A percentile compares a stretch with the other conserved stretches of the same genome.
These are phyloP conservation scores for Chionodraco myersi DNA, from an alignment of 2,113 vertebrate species.

Conservation along the genomic window DNA sequence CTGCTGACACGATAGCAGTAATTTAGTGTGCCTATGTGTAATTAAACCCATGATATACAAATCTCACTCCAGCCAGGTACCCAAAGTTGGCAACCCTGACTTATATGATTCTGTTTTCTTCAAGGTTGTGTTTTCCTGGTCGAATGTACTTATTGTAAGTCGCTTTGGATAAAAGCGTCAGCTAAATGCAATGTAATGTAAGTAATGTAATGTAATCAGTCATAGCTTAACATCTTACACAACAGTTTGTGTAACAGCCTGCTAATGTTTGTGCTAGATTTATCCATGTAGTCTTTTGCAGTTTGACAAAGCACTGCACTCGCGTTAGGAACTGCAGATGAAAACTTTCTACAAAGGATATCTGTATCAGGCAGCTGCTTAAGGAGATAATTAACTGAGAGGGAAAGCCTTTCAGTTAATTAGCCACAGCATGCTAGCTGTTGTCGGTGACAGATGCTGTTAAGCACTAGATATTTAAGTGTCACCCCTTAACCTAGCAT, in stretches of 20 bases:
- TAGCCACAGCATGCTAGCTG: slow-evolving; percentile 28
- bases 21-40: too few relatives aligned
- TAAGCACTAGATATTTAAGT: slow-evolving; percentile 16
- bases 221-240: not conserved
- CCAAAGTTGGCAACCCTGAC: too few relatives aligned
- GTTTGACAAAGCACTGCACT: not conserved
- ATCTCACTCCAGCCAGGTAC: too few relatives aligned
- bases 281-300: not conserved
- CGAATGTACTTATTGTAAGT: too few relatives aligned
- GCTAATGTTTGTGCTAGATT: not conserved
- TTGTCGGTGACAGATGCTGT: slow-evolving; percentile 13
- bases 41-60: too few relatives aligned
- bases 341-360: slow-evolving; percentile 13
- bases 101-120: too few relatives aligned
- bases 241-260: not conserved
- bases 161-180: too few relatives aligned
- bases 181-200: too few relatives aligned
- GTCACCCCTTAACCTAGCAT: slow-evolving; percentile 5
- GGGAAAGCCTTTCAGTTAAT: slow-evolving; percentile 27
- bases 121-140: too few relatives aligned
- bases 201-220: too few relatives aligned
- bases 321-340: not conserved
- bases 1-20: too few relatives aligned
- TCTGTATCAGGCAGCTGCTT: not conserved
- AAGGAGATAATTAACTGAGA: slow-evolving; percentile 11